Conservation (phyloP, 2,797 vertebrate genomes). For the Chrysocyon brachyurus region DNA sequence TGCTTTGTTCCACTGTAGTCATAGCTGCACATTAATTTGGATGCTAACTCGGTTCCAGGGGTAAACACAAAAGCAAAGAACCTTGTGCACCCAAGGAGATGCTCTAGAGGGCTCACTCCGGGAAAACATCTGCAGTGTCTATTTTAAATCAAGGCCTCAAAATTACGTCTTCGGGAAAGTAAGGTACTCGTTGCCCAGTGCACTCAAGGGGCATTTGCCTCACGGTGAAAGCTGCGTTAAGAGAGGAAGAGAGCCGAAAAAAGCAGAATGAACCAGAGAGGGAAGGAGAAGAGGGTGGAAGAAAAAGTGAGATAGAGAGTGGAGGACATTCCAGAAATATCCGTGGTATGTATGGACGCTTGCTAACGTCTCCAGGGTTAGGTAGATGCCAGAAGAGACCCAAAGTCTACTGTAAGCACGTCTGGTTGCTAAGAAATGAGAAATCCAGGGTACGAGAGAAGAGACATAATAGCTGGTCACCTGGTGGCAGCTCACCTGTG, state of each 20-base stretch:
- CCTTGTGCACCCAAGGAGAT: constrained; percentile 82
- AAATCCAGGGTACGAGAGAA: not conserved
- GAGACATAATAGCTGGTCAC: not conserved
- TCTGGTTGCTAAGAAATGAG: not conserved
- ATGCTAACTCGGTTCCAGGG: constrained; percentile 83
- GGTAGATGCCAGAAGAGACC: not conserved
- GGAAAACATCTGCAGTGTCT: constrained; percentile 85
- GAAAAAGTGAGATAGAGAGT: not conserved
- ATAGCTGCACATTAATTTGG: constrained; percentile 82
- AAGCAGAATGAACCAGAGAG: not conserved
- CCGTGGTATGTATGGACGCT: not conserved
- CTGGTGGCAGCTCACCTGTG: not conserved
- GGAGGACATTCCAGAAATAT: constrained; percentile 31
- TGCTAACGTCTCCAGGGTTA: not conserved
- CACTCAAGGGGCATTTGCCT: constrained; percentile 79
- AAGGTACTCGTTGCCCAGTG: constrained; percentile 77
- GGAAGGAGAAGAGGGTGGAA: not conserved
- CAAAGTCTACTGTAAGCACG: not conserved
- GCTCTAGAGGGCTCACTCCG: constrained; percentile 82
- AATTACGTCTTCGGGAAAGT: constrained; percentile 83
- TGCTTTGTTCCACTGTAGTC: constrained; percentile 79
- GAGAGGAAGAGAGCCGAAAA: constrained; percentile 71
- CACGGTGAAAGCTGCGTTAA: constrained; percentile 57
- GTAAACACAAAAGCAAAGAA: constrained; percentile 84
- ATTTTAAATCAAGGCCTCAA: constrained; percentile 86